phyloP scores from a whole-genome alignment of 2,797 vertebrate genomes.

The Triplophysa bombifrons region DNA sequence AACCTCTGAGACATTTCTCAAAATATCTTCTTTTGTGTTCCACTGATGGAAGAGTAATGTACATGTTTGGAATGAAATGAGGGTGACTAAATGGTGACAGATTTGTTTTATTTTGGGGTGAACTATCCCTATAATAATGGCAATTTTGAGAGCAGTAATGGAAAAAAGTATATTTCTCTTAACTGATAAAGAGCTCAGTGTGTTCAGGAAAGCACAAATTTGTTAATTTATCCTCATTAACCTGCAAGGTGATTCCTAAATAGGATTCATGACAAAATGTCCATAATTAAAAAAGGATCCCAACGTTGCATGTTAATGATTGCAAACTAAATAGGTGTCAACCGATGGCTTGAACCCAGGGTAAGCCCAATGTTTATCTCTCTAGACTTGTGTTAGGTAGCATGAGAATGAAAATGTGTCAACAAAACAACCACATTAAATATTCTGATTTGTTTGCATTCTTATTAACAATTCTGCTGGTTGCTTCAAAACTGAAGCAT shows the following conservation, averaged over 20 bases:
- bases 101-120: too few species aligned
- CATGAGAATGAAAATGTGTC: slow-evolving; percentile 7
- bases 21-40: too few species aligned
- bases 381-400: slow-evolving; percentile 20
- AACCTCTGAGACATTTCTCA: too few species aligned
- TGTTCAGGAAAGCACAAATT: slow-evolving; percentile 50
- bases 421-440: background rate
- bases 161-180: slow-evolving; percentile 62
- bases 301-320: slow-evolving; percentile 54
- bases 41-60: too few species aligned
- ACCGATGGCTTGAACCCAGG: slow-evolving; percentile 15
- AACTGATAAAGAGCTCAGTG: slow-evolving; percentile 64
- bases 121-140: background rate
- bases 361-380: slow-evolving; percentile 14
- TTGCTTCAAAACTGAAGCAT: background rate
- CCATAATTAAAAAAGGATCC: slow-evolving; percentile 57
- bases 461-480: background rate
- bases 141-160: slow-evolving; percentile 53
- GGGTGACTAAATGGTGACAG: too few species aligned
- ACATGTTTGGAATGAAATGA: too few species aligned
- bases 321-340: slow-evolving; percentile 35
- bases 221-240: slow-evolving; percentile 52
- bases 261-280: slow-evolving; percentile 45
- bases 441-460: background rate
- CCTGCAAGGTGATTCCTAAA: slow-evolving; percentile 53